These are phyloP conservation scores for Polyommatus icarus DNA, from an alignment of 2,888 invertebrate genomes.

Conservation along the genomic window DNA sequence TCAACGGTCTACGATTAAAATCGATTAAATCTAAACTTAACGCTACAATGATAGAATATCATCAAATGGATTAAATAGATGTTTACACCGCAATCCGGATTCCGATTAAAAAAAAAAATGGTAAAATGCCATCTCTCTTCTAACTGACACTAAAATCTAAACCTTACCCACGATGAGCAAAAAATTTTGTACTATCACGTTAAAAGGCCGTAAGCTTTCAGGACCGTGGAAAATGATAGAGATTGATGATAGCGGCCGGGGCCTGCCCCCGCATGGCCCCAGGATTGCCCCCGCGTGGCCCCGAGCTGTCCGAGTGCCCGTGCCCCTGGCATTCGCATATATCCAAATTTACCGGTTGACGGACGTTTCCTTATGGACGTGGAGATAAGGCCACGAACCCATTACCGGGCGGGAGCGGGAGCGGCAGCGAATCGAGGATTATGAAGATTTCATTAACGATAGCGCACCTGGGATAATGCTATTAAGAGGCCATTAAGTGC, in stretches of 20 bases:
- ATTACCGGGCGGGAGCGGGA: constrained; percentile 20
- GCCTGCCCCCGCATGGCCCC: constrained; percentile 56
- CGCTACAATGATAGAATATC: background rate
- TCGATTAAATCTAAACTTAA: background rate
- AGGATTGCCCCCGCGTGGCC: constrained; percentile 58
- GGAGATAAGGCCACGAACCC: constrained; percentile 24
- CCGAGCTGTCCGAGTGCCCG: constrained; percentile 41
- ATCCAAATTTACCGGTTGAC: constrained; percentile 76
- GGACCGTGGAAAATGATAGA: constrained; percentile 60
- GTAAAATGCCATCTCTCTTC: background rate
- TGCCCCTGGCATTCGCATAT: constrained; percentile 55
- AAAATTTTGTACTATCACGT: background rate
- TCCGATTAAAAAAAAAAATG: background rate
- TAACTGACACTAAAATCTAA: background rate
- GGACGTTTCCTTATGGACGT: constrained; percentile 68
- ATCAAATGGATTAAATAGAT: too few species aligned
- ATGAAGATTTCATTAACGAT: constrained; percentile 20
- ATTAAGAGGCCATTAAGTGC: constrained; percentile 3
- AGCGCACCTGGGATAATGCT: constrained; percentile 9
- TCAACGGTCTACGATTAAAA: background rate
- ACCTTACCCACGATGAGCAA: background rate
- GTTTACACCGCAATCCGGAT: background rate
- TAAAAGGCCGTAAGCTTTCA: constrained; percentile 34
- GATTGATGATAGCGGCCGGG: constrained; percentile 72
- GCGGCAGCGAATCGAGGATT: constrained; percentile 6